Evolutionary conservation across 2,888 invertebrate genomes (phyloP), one percentile per base, ranked within the genome.

Genomic region (Trichogramma evanescens): DNA sequence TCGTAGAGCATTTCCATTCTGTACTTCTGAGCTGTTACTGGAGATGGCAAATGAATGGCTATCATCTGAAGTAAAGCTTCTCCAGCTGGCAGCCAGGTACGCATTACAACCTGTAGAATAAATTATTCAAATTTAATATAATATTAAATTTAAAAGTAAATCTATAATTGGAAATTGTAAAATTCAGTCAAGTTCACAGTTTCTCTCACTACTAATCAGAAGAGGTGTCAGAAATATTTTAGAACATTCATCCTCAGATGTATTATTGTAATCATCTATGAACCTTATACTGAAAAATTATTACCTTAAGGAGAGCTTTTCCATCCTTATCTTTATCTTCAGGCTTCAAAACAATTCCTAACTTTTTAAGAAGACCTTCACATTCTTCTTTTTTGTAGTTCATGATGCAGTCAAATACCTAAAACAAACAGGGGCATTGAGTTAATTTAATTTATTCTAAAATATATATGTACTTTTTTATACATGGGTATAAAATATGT

Each of bases 41-140:
- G 99, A 41, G 98, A 99, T 63, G 99, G 99, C 79, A 99, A 84
- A 79, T 99, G 99, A 79, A 99, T 96, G 82, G 96, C 95, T 82
- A 99, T 99, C 99, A 99, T 99, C 86, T 99, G 97, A 82, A 99
- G 93, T 73, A 99, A 83, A 74, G 99, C 95, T 80, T 99, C 98
- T 70, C 99, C 99, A 77, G 99, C 99, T 59, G 99, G 99, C 80
- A 99, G 83, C 99, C 99, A 99, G 65, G 93, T 93, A 72, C 98
- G 89, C 98, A 99, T 99, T 66, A 99, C 93, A 69, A 93, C 89
- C 87, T 89, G 66, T 26, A 66, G 62, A 54, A 63, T 64, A 53
- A 63, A 26, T 40, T 44, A 7, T 57, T 56, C 13, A 54, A 38
- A 44, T 44, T 59, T 26, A 63, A 59, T 42, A 40, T 40, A 51